Evolutionary conservation across 1,140 invertebrate genomes (phyloP).

Genomic region (Meloidogyne hapla): DNA sequence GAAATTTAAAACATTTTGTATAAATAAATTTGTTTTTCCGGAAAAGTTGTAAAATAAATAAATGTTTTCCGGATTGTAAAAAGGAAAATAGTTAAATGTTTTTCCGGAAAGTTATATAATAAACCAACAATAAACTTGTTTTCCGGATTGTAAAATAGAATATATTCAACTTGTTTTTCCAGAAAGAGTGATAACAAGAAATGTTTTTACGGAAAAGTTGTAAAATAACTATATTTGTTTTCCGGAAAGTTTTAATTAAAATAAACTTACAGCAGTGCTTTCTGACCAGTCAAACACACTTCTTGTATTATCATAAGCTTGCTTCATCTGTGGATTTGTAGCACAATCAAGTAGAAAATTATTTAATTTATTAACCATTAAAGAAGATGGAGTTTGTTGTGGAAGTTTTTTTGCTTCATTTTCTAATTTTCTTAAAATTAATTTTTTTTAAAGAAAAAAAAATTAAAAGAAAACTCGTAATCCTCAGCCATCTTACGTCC

Average conservation of each 20-base stretch:
- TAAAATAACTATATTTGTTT: not conserved
- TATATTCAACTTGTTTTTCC: not conserved
- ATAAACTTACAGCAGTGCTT: constrained; percentile 18
- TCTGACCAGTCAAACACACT: constrained; percentile 36
- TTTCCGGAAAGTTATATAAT: not conserved
- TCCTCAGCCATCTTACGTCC: constrained; percentile 26
- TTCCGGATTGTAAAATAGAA: not conserved
- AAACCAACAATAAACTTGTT: not conserved
- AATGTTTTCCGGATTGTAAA: too few species aligned
- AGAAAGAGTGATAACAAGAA: too few species aligned
- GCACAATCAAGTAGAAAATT: constrained; percentile 29
- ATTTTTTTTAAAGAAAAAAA: not conserved
- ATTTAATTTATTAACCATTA: constrained; percentile 30
- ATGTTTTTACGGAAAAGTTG: too few species aligned
- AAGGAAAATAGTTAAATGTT: constrained; percentile 18
- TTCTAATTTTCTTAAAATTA: constrained; percentile 32
- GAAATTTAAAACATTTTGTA: constrained; percentile 15
- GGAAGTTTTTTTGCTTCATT: constrained; percentile 26
- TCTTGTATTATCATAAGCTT: constrained; percentile 16
- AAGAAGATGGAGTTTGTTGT: constrained; percentile 22
- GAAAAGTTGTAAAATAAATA: too few species aligned
- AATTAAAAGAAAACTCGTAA: constrained; percentile 19
- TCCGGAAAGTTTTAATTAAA: not conserved
- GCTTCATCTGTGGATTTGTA: constrained; percentile 13
- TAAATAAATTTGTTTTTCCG: not conserved